Percentiles rank a stretch among this genome's conserved stretches.
These are phyloP conservation scores for Drosophila nigritarsus DNA, from an alignment of 2,888 invertebrate species.

Conservation along the genomic window DNA sequence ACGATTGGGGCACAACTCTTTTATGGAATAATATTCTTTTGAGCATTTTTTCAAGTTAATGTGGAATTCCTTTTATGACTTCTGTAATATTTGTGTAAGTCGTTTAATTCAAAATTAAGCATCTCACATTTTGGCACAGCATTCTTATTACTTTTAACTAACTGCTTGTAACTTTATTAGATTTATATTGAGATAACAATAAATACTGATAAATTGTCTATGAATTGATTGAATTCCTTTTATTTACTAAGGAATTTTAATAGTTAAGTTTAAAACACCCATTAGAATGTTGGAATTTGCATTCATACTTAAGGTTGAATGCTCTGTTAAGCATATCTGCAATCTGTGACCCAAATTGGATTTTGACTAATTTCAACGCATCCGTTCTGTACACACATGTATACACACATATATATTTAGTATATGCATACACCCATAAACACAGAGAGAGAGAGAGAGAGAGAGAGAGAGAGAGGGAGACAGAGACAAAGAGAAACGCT, in stretches of 20 bases:
- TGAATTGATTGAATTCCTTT: not conserved
- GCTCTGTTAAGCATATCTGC: conserved; percentile 47
- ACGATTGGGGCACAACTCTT: conserved; percentile 2
- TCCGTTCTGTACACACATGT: conserved; percentile 12
- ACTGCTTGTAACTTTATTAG: not conserved
- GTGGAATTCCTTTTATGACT: not conserved
- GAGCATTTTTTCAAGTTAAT: not conserved
- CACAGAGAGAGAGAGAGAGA: not conserved
- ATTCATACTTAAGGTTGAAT: conserved; percentile 20
- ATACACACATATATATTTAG: not conserved
- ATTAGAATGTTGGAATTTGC: not conserved
- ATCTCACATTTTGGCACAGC: not conserved
- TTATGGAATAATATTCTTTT: not conserved
- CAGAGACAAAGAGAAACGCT: not conserved
- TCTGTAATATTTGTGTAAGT: not conserved
- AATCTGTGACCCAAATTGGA: conserved; percentile 56
- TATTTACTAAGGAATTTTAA: too few species aligned
- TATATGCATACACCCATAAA: too few species aligned
- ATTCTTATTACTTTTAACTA: not conserved
- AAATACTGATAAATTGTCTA: not conserved
- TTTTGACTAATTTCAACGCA: conserved; percentile 59
- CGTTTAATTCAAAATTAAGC: not conserved
- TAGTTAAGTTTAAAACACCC: not conserved
- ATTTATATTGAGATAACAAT: not conserved
- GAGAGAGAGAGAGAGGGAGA: not conserved